A percentile compares a stretch with the other conserved stretches of the same genome.
phyloP scores from a whole-genome alignment of 2,113 vertebrate genomes.

The Saccopteryx leptura region DNA sequence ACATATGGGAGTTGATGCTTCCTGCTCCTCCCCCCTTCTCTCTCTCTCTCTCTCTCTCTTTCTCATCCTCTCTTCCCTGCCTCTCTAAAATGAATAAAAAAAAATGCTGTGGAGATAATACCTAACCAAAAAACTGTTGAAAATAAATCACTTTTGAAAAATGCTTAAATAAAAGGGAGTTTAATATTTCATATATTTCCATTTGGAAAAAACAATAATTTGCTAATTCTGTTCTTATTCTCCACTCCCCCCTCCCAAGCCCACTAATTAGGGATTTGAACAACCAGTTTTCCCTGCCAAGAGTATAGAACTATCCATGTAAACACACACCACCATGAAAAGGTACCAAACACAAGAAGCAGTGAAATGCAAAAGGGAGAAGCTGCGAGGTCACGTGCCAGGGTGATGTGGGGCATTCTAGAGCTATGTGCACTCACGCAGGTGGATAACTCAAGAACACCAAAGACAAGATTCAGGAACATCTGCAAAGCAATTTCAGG shows the following conservation, averaged over 20 bases:
- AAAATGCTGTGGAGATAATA: constrained; percentile 26
- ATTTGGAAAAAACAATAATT: constrained; percentile 41
- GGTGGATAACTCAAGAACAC: not conserved
- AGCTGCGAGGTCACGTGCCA: not conserved
- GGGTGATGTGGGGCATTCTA: not conserved
- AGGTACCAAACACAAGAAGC: not conserved
- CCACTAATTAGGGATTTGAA: not conserved
- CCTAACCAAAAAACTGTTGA: constrained; percentile 18
- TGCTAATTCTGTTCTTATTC: not conserved
- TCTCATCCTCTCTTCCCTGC: too few relatives aligned
- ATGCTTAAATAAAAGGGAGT: not conserved
- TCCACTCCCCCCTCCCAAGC: not conserved
- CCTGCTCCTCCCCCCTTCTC: too few relatives aligned
- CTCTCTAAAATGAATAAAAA: too few relatives aligned
- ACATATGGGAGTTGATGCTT: too few relatives aligned
- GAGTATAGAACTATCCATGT: not conserved
- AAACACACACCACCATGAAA: constrained; percentile 26
- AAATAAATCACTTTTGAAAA: constrained; percentile 8
- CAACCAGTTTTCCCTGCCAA: constrained; percentile 1
- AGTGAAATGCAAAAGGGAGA: constrained; percentile 21
- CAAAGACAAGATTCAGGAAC: constrained; percentile 44
- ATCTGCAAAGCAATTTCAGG: constrained; percentile 81
- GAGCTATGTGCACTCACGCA: not conserved
- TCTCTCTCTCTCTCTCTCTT: too few relatives aligned
- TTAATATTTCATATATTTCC: not conserved